These are phyloP conservation scores for Icerya purchasi DNA, from an alignment of 2,888 invertebrate species.

Conservation along the genomic window DNA sequence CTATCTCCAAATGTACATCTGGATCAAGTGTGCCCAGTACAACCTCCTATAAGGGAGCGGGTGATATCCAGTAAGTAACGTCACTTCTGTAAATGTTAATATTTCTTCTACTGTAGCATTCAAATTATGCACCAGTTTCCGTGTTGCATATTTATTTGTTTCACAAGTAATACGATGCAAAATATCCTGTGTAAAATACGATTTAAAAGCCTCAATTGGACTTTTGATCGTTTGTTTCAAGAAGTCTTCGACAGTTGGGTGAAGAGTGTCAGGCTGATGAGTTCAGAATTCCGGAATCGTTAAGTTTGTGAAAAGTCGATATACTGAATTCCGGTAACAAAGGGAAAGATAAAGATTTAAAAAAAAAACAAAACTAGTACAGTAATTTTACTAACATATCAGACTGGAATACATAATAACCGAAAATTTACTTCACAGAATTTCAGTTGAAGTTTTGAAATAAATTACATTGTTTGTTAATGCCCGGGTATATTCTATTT, in stretches of 20 bases:
- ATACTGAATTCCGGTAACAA: too few species aligned
- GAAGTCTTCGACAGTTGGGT: background rate
- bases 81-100: background rate
- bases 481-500: too few species aligned
- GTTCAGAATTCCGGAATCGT: background rate
- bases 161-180: background rate
- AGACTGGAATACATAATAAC: too few species aligned
- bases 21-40: background rate
- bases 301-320: background rate
- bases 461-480: too few species aligned
- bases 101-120: background rate
- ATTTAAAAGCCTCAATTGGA: background rate
- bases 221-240: background rate
- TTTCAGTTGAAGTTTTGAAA: too few species aligned
- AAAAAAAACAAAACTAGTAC: too few species aligned
- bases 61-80: background rate
- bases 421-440: too few species aligned
- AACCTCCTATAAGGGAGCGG: background rate
- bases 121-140: background rate
- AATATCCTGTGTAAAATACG: background rate
- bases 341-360: too few species aligned
- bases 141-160: background rate
- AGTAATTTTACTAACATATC: too few species aligned
- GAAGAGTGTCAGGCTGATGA: background rate
- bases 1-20: background rate